Evolutionary conservation across 1,140 invertebrate genomes (phyloP).

Genomic region (Scaptomyza graminum): DNA sequence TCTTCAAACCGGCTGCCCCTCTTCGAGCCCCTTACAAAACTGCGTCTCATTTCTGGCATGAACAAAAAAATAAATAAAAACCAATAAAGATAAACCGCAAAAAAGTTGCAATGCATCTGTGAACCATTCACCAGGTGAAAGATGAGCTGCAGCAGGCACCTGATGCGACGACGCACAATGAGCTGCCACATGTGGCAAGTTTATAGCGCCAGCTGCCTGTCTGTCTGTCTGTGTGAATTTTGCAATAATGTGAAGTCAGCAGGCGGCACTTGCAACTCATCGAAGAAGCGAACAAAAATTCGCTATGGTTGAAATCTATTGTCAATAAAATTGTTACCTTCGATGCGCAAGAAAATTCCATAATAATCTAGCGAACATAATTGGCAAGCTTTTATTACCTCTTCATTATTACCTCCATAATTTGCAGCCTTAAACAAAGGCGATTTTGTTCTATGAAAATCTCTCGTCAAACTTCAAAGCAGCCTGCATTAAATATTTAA

Average conservation of each 20-base stretch:
- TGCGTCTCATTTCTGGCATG: slow-evolving; percentile 30
- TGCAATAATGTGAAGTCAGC: slow-evolving; percentile 20
- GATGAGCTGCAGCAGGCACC: slow-evolving; percentile 50
- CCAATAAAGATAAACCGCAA: slow-evolving; percentile 34
- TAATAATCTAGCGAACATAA: not conserved
- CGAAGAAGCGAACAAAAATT: not conserved
- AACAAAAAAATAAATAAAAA: slow-evolving; percentile 42
- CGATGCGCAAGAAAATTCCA: not conserved
- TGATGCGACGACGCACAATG: slow-evolving; percentile 66
- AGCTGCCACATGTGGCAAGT: slow-evolving; percentile 36
- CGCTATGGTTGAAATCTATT: slow-evolving; percentile 15
- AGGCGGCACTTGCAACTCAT: slow-evolving; percentile 12
- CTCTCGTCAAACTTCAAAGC: too few species aligned
- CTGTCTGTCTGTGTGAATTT: slow-evolving; percentile 20
- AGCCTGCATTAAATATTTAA: too few species aligned
- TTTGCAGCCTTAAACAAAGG: too few species aligned
- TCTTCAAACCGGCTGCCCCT: slow-evolving; percentile 29
- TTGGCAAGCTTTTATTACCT: too few species aligned
- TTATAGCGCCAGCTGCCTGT: slow-evolving; percentile 8
- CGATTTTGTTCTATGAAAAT: too few species aligned
- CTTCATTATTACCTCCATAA: too few species aligned
- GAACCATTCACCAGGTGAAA: slow-evolving; percentile 71
- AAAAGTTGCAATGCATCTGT: slow-evolving; percentile 56
- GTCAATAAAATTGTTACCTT: not conserved
- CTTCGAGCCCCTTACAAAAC: slow-evolving; percentile 6